These are phyloP conservation scores for Drosophila santomea DNA, from an alignment of 1,140 invertebrate genomes.

Conservation along the genomic window DNA sequence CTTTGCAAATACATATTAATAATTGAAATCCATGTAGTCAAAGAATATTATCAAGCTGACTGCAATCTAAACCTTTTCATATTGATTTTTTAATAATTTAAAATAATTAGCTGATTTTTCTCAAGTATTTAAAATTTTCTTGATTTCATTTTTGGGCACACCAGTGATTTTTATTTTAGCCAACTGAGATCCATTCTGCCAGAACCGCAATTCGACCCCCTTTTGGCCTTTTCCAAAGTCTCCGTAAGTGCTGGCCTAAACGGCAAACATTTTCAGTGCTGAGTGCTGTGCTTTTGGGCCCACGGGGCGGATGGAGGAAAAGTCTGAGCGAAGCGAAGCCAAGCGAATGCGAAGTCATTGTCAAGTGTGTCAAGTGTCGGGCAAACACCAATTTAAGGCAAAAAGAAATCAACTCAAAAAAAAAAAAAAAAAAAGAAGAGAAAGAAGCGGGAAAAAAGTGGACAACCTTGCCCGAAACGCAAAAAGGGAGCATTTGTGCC, in stretches of 20 bases:
- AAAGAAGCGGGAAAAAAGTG: constrained; percentile 10
- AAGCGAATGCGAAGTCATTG: constrained; percentile 62
- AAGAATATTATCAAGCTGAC: not conserved
- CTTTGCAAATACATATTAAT: not conserved
- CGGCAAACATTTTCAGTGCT: constrained; percentile 67
- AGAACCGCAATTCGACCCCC: constrained; percentile 3
- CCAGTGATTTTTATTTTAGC: not conserved
- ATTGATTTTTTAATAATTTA: not conserved
- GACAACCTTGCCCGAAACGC: constrained; percentile 28
- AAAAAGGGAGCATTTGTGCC: constrained; percentile 27
- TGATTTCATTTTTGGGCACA: not conserved
- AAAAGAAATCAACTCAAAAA: not conserved
- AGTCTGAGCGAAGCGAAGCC: constrained; percentile 30
- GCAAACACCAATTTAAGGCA: constrained; percentile 67
- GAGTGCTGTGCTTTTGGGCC: constrained; percentile 57
- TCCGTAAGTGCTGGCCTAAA: constrained; percentile 53
- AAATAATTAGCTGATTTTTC: not conserved
- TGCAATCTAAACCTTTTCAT: not conserved
- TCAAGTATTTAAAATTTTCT: not conserved
- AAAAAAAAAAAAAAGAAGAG: constrained; percentile 3
- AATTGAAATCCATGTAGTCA: no score
- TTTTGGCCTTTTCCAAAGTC: constrained; percentile 2
- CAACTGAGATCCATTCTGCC: constrained; percentile 21
- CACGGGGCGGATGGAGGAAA: constrained; percentile 27
- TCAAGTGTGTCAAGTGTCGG: constrained; percentile 65